Conservation (phyloP, 2,113 vertebrate genomes). For the Petroica traversi region DNA sequence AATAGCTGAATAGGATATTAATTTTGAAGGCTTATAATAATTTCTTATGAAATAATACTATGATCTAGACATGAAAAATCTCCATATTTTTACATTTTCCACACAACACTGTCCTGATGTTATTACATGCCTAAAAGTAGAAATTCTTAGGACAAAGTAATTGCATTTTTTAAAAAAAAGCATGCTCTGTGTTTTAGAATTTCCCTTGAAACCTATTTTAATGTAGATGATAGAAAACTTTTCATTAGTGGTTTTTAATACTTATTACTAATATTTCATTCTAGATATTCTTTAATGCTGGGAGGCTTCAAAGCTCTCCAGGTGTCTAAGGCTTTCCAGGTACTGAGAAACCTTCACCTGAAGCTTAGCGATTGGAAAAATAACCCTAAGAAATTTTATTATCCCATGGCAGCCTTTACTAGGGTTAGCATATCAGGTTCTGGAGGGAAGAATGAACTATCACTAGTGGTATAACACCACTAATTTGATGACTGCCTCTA, state of each 20-base stretch:
- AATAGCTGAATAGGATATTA: constrained; percentile 28
- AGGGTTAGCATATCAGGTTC: background rate
- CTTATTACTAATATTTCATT: background rate
- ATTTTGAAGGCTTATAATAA: constrained; percentile 26
- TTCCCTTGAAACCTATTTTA: background rate
- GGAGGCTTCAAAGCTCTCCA: background rate
- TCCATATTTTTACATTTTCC: background rate
- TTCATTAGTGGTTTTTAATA: background rate
- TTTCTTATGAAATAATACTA: constrained; percentile 5
- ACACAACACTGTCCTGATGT: background rate
- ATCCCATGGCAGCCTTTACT: background rate
- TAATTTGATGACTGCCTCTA: background rate
- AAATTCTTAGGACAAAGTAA: background rate
- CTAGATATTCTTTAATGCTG: background rate
- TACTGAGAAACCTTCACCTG: background rate
- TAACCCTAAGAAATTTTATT: background rate
- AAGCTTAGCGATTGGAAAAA: background rate
- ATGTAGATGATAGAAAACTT: background rate
- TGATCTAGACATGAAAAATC: constrained; percentile 2
- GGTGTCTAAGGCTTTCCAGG: background rate
- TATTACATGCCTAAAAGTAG: background rate
- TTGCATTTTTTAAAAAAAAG: background rate
- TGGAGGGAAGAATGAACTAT: background rate
- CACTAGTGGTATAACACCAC: background rate
- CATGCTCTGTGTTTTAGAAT: background rate